These are phyloP conservation scores for Lepas anatifera DNA, from an alignment of 2,888 invertebrate genomes.

Conservation along the genomic window DNA sequence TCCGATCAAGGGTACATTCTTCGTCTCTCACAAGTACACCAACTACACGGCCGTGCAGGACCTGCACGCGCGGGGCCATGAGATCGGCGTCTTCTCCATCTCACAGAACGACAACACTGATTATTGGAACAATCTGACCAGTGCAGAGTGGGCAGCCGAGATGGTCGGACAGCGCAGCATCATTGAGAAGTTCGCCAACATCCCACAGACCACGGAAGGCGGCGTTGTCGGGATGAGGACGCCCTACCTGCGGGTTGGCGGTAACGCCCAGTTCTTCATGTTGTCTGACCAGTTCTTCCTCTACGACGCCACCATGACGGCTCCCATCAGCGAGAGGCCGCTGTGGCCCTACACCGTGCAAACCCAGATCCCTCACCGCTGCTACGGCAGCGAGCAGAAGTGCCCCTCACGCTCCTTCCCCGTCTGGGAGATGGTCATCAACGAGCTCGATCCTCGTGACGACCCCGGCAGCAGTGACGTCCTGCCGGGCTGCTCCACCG, in stretches of 20 bases:
- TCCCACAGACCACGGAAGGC: slow-evolving; percentile 80
- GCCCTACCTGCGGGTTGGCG: slow-evolving; percentile 80
- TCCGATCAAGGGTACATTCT: slow-evolving; percentile 83
- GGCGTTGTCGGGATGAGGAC: slow-evolving; percentile 83
- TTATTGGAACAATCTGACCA: slow-evolving; percentile 85
- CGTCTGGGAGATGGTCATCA: slow-evolving; percentile 94
- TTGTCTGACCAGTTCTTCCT: slow-evolving; percentile 91
- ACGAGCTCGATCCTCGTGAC: slow-evolving; percentile 80
- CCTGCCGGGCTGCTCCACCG: slow-evolving; percentile 83
- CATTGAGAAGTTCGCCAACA: slow-evolving; percentile 75
- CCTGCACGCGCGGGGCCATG: slow-evolving; percentile 80
- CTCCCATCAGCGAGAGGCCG: slow-evolving; percentile 77
- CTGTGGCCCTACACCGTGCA: slow-evolving; percentile 98
- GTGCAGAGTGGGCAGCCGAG: slow-evolving; percentile 87
- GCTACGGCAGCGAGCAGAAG: slow-evolving; percentile 81
- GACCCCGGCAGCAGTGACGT: slow-evolving; percentile 81
- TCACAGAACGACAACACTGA: slow-evolving; percentile 83
- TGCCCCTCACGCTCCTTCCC: slow-evolving; percentile 85
- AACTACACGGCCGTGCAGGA: slow-evolving; percentile 89
- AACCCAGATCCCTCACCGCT: slow-evolving; percentile 89
- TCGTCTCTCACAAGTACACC: slow-evolving; percentile 84
- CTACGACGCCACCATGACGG: slow-evolving; percentile 90
- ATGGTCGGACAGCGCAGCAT: slow-evolving; percentile 90
- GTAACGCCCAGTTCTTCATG: slow-evolving; percentile 94
- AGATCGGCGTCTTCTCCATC: slow-evolving; percentile 86